These are phyloP conservation scores for Stenolophus ochropezus DNA, from an alignment of 2,888 invertebrate genomes.

Conservation along the genomic window DNA sequence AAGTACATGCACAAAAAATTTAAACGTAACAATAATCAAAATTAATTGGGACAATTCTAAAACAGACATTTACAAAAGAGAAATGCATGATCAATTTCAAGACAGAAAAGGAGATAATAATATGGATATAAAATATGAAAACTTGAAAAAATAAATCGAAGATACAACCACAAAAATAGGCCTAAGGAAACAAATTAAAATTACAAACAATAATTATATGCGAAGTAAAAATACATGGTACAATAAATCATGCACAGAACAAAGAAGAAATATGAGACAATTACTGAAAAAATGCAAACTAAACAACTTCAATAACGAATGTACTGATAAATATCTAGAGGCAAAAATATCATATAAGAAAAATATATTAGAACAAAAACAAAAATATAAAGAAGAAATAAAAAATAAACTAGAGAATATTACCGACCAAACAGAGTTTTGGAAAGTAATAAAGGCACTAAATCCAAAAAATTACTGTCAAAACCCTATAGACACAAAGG, in stretches of 20 bases:
- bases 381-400: slow-evolving; percentile 3
- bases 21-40: background rate
- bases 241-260: background rate
- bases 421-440: background rate
- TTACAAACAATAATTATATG: background rate
- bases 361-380: background rate
- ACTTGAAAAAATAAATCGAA: background rate
- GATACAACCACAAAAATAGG: background rate
- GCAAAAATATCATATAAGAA: slow-evolving; percentile 1
- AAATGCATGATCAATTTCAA: background rate
- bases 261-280: background rate
- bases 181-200: background rate
- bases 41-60: background rate
- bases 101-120: background rate
- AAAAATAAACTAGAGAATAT: background rate
- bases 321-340: background rate
- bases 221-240: background rate
- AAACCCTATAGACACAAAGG: background rate
- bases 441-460: background rate
- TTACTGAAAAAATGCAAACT: background rate
- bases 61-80: background rate
- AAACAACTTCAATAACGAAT: background rate
- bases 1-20: background rate
- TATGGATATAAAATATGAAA: background rate
- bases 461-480: background rate